These are phyloP conservation scores for Petaurus breviceps DNA, from an alignment of 2,113 vertebrate species.

Conservation along the genomic window DNA sequence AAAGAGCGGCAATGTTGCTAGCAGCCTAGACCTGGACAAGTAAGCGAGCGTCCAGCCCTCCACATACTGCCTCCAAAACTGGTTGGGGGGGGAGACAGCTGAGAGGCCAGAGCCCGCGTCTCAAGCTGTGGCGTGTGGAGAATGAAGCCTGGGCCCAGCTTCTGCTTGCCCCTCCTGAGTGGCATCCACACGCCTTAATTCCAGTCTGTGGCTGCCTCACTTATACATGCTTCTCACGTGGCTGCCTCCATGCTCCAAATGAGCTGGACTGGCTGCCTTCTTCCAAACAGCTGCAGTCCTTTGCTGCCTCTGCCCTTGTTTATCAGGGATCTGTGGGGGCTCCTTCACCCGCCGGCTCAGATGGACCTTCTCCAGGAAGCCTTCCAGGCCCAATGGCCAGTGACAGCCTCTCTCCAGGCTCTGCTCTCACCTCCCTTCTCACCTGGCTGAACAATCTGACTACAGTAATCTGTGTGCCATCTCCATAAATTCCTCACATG, in stretches of 20 bases:
- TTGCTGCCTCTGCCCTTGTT: neutral
- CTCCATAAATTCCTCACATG: neutral
- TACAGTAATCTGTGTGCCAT: neutral
- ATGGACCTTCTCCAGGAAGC: neutral
- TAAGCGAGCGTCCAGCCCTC: neutral
- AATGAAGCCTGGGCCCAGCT: neutral
- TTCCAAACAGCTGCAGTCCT: neutral
- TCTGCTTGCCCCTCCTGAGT: neutral
- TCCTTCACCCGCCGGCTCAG: neutral
- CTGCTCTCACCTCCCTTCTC: too few species aligned
- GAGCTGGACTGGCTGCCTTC: neutral
- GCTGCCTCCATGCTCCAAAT: neutral
- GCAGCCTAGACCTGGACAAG: too few species aligned
- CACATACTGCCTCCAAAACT: neutral
- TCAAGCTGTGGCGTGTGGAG: neutral
- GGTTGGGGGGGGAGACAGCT: too few species aligned
- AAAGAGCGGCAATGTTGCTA: too few species aligned
- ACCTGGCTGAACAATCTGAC: neutral
- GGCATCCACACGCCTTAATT: neutral
- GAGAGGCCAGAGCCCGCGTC: neutral
- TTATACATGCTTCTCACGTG: neutral
- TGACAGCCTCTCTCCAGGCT: neutral
- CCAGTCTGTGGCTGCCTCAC: neutral
- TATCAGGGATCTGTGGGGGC: neutral
- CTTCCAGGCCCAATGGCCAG: neutral